Conservation (phyloP, 23 tunicate species). For the Halocynthia aurantium region DNA sequence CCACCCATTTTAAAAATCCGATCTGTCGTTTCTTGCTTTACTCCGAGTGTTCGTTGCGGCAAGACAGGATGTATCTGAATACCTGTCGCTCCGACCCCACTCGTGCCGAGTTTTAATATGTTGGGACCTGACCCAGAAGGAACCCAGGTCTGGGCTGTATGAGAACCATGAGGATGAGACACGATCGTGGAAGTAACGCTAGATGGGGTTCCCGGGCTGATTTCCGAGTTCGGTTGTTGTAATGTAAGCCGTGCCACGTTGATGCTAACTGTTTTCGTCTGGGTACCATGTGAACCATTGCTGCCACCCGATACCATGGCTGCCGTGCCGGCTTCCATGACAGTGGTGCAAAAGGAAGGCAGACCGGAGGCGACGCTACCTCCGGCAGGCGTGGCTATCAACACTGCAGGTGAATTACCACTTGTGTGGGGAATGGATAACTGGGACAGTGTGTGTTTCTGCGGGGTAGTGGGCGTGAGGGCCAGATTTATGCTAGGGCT, state of each 20-base stretch:
- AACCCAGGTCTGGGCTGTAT: not conserved
- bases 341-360: constrained; percentile 12
- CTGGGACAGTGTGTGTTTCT: constrained; percentile 22
- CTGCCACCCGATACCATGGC: constrained; percentile 1
- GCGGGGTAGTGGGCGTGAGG: constrained; percentile 20
- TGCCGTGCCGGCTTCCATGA: not conserved
- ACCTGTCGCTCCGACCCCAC: constrained; percentile 9
- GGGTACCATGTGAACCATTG: not conserved
- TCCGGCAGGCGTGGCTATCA: constrained; percentile 20
- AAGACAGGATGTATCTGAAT: constrained; percentile 23
- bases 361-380: constrained; percentile 17
- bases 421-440: constrained; percentile 19
- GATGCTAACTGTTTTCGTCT: constrained; percentile 68
- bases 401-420: constrained; percentile 7
- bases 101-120: constrained; percentile 19
- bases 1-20: too few relatives aligned
- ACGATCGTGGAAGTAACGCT: not conserved
- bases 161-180: constrained; percentile 8
- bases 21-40: constrained; percentile 2
- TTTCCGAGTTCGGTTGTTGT: constrained; percentile 4
- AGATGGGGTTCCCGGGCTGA: constrained; percentile 4
- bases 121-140: constrained; percentile 22
- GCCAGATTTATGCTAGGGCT: constrained; percentile 6
- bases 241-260: constrained; percentile 32
- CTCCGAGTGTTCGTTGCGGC: not conserved